Evolutionary conservation across 1,140 invertebrate genomes (phyloP).

Genomic region (Heliconius nattereri): DNA sequence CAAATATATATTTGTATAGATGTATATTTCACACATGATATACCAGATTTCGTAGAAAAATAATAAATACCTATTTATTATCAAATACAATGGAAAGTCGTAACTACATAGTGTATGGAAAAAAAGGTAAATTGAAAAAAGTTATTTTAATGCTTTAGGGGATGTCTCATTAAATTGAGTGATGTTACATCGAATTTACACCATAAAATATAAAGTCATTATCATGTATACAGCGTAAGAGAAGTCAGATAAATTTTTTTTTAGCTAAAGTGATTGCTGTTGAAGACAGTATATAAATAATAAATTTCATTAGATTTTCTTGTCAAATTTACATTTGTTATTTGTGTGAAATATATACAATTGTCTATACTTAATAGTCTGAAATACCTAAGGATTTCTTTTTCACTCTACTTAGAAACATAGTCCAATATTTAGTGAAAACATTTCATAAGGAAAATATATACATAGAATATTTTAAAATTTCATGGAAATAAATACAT

Average conservation of each 20-base stretch:
- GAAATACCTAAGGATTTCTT: conserved; percentile 8
- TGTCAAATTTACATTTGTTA: neutral
- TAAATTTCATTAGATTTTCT: too few species aligned
- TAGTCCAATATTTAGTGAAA: conserved; percentile 6
- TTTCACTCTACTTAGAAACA: neutral
- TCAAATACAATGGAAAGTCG: too few species aligned
- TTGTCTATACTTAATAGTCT: neutral
- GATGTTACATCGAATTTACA: too few species aligned
- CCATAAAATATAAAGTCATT: too few species aligned
- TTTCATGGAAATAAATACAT: neutral
- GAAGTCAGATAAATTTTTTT: too few species aligned
- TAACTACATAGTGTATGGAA: too few species aligned
- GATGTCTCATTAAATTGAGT: too few species aligned
- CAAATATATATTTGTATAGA: neutral
- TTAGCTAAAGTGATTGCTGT: too few species aligned
- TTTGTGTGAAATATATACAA: neutral
- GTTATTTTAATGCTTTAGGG: too few species aligned
- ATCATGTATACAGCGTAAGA: too few species aligned
- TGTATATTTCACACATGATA: conserved; percentile 9
- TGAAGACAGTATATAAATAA: neutral
- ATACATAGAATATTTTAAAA: neutral
- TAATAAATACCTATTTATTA: too few species aligned
- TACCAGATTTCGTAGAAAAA: neutral
- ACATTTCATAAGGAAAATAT: conserved; percentile 11
- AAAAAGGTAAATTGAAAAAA: neutral